A percentile compares a stretch with the other conserved stretches of the same genome.
phyloP scores from a whole-genome alignment of 1,140 invertebrate species.

The Ostrea denselamellosa region DNA sequence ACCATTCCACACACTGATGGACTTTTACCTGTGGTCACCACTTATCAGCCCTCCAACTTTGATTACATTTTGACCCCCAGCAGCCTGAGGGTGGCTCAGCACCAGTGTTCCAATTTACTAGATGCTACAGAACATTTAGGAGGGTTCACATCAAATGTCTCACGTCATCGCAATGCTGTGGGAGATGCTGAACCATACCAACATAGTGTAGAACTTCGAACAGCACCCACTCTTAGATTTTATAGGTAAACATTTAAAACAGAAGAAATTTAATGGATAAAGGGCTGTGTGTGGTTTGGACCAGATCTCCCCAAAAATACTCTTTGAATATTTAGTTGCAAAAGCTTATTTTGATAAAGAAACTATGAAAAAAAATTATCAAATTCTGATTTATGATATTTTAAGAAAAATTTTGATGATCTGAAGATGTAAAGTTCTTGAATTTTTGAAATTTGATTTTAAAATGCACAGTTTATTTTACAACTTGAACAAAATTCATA shows the following conservation, averaged over 20 bases:
- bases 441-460: no score
- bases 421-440: no score
- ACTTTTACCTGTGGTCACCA: constrained; percentile 78
- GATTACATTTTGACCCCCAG: constrained; percentile 76
- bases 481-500: no score
- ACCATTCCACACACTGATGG: constrained; percentile 79
- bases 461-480: no score
- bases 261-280: not conserved
- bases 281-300: no score
- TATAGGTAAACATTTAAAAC: constrained; percentile 65
- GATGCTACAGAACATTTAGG: constrained; percentile 65
- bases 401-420: not conserved
- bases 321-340: not conserved
- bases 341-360: not conserved
- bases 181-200: constrained; percentile 77
- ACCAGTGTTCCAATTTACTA: constrained; percentile 78
- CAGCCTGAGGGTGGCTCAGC: constrained; percentile 72
- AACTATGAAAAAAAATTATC: not conserved
- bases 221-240: constrained; percentile 73
- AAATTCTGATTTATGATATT: not conserved
- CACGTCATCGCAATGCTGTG: constrained; percentile 66
- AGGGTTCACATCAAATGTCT: constrained; percentile 75
- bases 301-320: no score
- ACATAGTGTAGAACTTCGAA: constrained; percentile 69
- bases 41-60: constrained; percentile 77